These are phyloP conservation scores for Drosophila barbarae DNA, from an alignment of 2,888 invertebrate species.

Conservation along the genomic window DNA sequence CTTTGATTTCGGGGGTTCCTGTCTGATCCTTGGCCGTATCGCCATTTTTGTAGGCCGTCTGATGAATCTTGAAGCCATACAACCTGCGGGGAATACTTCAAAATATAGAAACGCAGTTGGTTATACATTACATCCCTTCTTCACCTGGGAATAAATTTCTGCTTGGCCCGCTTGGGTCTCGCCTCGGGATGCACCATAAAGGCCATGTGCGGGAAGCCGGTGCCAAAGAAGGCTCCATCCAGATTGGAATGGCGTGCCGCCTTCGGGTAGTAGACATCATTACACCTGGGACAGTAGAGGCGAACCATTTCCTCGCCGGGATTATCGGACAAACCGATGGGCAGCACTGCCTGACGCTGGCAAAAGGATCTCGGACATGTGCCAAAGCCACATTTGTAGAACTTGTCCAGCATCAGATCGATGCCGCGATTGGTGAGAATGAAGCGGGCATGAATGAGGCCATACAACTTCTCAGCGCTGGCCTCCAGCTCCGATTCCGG, in stretches of 20 bases:
- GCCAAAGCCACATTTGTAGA: conserved; percentile 98
- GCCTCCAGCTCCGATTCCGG: conserved; percentile 99
- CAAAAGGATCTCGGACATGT: conserved; percentile 99
- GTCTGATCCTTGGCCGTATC: conserved; percentile 19
- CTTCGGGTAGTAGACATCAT: conserved; percentile 99
- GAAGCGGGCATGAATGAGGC: conserved; percentile 98
- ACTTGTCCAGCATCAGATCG: conserved; percentile 99
- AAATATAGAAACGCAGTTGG: background rate
- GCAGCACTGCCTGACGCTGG: conserved; percentile 98
- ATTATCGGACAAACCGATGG: conserved; percentile 97
- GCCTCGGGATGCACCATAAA: conserved; percentile 99
- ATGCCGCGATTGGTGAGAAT: conserved; percentile 99
- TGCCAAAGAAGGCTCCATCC: conserved; percentile 99
- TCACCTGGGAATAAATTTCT: conserved; percentile 98
- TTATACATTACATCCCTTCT: conserved; percentile 41
- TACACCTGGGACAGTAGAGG: conserved; percentile 99
- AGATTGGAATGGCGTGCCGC: conserved; percentile 98
- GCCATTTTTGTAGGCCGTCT: conserved; percentile 36
- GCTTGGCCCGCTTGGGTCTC: conserved; percentile 95
- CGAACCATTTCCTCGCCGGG: conserved; percentile 99
- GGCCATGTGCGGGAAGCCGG: conserved; percentile 99
- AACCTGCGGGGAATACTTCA: conserved; percentile 25
- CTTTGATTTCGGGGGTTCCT: conserved; percentile 26
- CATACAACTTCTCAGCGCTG: conserved; percentile 99
- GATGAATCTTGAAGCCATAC: conserved; percentile 64